phyloP scores from a whole-genome alignment of 1,140 invertebrate genomes.

The Eumeta japonica region DNA sequence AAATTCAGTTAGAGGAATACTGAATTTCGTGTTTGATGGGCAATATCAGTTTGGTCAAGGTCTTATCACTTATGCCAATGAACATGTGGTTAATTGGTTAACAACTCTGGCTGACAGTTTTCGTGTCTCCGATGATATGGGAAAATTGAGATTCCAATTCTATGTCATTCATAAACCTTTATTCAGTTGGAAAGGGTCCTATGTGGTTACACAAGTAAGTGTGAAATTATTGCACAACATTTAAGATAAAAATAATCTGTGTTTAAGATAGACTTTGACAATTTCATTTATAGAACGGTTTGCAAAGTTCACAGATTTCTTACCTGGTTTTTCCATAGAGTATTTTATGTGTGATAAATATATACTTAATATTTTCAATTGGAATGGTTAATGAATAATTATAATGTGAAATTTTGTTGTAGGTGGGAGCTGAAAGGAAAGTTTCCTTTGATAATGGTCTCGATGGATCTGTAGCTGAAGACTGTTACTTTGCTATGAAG shows the following conservation, averaged over 20 bases:
- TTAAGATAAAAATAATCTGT: no score
- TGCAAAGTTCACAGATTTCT: no score
- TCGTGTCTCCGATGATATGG: conserved; percentile 95
- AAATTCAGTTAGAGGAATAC: conserved; percentile 85
- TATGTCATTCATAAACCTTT: conserved; percentile 91
- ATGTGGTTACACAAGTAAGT: conserved; percentile 86
- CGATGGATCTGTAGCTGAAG: conserved; percentile 95
- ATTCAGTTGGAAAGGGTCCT: conserved; percentile 97
- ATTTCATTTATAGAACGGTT: no score
- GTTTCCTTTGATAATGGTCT: conserved; percentile 95
- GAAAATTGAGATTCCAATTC: conserved; percentile 91
- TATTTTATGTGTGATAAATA: no score
- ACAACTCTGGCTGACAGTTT: conserved; percentile 96
- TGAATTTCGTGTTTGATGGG: conserved; percentile 94
- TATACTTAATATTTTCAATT: no score
- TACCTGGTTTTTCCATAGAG: no score
- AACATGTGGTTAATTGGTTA: conserved; percentile 94
- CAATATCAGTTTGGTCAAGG: conserved; percentile 97
- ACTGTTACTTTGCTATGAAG: conserved; percentile 95
- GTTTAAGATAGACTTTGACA: no score
- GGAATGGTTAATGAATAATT: no score
- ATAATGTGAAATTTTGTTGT: no score
- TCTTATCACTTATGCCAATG: conserved; percentile 96
- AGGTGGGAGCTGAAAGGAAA: conserved; percentile 83
- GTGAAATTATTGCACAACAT: no score